Base-by-base conservation (phyloP, 2,113 vertebrate species). In the Equus przewalskii region DNA sequence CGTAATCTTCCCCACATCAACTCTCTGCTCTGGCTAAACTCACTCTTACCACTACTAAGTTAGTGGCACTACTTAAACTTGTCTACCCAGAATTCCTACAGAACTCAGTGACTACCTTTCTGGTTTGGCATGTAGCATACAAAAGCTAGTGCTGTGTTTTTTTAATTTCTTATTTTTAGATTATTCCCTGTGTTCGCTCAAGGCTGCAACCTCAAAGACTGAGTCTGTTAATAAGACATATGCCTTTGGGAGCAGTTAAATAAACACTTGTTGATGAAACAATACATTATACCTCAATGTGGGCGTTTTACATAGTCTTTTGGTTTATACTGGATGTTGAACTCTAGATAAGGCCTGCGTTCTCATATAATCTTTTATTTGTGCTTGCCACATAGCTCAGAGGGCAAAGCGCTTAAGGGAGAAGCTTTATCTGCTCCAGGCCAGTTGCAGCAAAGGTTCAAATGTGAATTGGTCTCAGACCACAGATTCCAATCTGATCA, bases 231-330 rank as follows among this genome's bases (percentile, higher is more conserved):
- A 51, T 18, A 13, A 11, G 30, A 36, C 3, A 8, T 28, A 28
- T 19, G 58, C 44, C 84, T 79, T 94, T 79, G 46, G 49, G 16
- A 89, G 58, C 22, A 86, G 12, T 91, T 92, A 91, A 96, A 80
- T 51, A 89, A 96, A 95, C 60, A 78, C 14, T 82, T 65, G 11
- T 41, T 95, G 92, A 91, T 91, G 54, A 97, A 94, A 91, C 56
- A 64, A 95, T 72, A 56, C 9, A 30, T 36, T 76, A 19, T 87
- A 88, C 84, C 51, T 90, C 19, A 7, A 13, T 15, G 58, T 79
- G 56, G 16, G 22, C 22, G 75, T 70, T 54, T 64, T 70, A 80
- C 79, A 88, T 4, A 75, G 64, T 81, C 72, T 91, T 92, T 51
- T 16, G 1, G 24, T 95, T 95, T 69, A 94, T 70, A 60, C 44